These are phyloP conservation scores for Plectrocnemia conspersa DNA, from an alignment of 1,140 invertebrate species.

Conservation along the genomic window DNA sequence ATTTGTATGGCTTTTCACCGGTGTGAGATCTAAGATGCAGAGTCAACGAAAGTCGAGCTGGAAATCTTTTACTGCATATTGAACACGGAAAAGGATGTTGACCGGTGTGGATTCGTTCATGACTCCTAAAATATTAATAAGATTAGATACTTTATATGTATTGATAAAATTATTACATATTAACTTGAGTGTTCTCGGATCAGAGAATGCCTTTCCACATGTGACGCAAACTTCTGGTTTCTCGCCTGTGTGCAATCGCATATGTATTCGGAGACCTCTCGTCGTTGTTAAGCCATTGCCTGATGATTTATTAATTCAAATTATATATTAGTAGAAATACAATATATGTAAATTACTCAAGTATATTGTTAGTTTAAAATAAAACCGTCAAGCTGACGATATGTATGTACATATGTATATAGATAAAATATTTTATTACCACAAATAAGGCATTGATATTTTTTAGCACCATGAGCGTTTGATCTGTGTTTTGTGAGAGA, in stretches of 20 bases:
- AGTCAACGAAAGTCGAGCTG: conserved; percentile 37
- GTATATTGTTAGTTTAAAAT: background rate
- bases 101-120: conserved; percentile 25
- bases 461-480: conserved; percentile 21
- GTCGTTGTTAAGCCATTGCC: conserved; percentile 28
- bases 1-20: conserved; percentile 46
- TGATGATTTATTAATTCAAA: conserved; percentile 7
- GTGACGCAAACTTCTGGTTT: conserved; percentile 19
- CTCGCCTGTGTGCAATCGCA: conserved; percentile 20
- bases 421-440: conserved; percentile 11
- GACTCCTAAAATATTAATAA: conserved; percentile 18
- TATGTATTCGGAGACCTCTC: conserved; percentile 21
- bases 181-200: conserved; percentile 28
- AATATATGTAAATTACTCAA: background rate
- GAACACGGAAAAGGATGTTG: conserved; percentile 21
- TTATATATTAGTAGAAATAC: background rate
- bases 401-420: background rate
- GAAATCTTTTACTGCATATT: conserved; percentile 21
- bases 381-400: background rate
- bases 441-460: conserved; percentile 28
- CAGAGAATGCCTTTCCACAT: conserved; percentile 27
- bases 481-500: conserved; percentile 16
- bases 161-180: conserved; percentile 3
- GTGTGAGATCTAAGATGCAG: conserved; percentile 53
- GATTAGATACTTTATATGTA: background rate